Evolutionary conservation across 1,140 invertebrate genomes (phyloP).

Genomic region (Drosophila obscura): DNA sequence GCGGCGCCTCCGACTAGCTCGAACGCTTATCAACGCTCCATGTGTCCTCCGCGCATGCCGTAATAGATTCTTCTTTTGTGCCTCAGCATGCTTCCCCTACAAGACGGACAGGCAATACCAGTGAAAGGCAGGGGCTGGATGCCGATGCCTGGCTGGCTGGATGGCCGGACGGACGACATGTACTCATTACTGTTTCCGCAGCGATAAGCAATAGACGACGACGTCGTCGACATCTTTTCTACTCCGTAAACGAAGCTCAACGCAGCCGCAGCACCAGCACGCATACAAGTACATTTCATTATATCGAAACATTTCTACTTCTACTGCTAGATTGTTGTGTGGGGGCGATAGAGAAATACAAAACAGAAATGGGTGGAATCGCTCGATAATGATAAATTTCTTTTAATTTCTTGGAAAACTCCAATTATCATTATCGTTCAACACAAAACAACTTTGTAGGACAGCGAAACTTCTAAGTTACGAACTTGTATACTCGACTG

Average conservation of each 20-base stretch:
- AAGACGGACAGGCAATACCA: constrained; percentile 25
- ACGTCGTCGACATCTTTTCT: constrained; percentile 43
- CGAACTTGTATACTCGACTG: constrained; percentile 36
- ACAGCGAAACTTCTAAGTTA: constrained; percentile 53
- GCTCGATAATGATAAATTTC: constrained; percentile 76
- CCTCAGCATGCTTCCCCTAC: constrained; percentile 37
- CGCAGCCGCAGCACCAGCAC: constrained; percentile 18
- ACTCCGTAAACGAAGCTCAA: constrained; percentile 49
- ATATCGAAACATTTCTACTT: constrained; percentile 63
- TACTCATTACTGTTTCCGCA: constrained; percentile 81
- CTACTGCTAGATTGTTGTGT: constrained; percentile 12
- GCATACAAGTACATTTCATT: constrained; percentile 51
- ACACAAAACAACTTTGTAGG: constrained; percentile 60
- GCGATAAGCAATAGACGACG: constrained; percentile 68
- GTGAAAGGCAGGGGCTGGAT: constrained; percentile 27
- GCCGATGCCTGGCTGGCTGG: constrained; percentile 7
- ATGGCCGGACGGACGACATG: constrained; percentile 62
- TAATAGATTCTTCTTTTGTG: constrained; percentile 76
- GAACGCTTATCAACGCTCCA: constrained; percentile 43
- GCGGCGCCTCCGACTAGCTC: constrained; percentile 21
- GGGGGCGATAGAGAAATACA: constrained; percentile 18
- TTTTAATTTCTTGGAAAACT: constrained; percentile 78
- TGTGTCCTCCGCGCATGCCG: constrained; percentile 35
- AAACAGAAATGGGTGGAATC: constrained; percentile 34
- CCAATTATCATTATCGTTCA: constrained; percentile 73